Conservation (phyloP, 2,113 vertebrate genomes). For the Rhea pennata region DNA sequence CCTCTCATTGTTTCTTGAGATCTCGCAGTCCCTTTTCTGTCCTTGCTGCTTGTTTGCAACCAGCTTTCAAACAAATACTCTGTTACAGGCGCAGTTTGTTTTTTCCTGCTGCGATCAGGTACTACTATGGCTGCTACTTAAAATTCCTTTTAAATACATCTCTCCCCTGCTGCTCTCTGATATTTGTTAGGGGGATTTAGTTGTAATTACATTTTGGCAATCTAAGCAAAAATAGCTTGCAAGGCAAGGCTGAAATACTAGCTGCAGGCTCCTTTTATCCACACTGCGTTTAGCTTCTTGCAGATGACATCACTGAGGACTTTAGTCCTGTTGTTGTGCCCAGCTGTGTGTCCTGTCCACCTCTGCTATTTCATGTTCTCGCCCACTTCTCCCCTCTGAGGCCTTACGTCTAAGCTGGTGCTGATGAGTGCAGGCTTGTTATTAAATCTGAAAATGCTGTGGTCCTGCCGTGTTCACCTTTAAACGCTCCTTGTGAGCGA, state of each 20-base stretch:
- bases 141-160: constrained; percentile 57
- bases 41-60: not conserved
- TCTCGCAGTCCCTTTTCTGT: not conserved
- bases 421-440: constrained; percentile 8
- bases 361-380: constrained; percentile 27
- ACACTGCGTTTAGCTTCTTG: constrained; percentile 38
- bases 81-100: not conserved
- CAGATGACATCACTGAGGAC: constrained; percentile 59
- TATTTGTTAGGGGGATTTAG: constrained; percentile 66
- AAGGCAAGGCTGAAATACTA: constrained; percentile 42
- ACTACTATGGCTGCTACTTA: not conserved
- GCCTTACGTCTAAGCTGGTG: not conserved
- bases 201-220: constrained; percentile 58
- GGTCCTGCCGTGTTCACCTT: not conserved
- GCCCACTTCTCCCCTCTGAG: not conserved
- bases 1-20: not conserved
- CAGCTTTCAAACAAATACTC: not conserved
- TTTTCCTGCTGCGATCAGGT: not conserved
- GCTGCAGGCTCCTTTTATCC: constrained; percentile 51
- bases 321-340: constrained; percentile 44
- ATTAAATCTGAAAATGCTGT: constrained; percentile 16
- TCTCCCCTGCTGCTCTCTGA: constrained; percentile 55
- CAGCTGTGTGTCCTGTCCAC: constrained; percentile 10
- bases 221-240: constrained; percentile 60
- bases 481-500: not conserved